Base-by-base conservation (phyloP, 2,797 vertebrate genomes). In the Notolepis coatsorum region DNA sequence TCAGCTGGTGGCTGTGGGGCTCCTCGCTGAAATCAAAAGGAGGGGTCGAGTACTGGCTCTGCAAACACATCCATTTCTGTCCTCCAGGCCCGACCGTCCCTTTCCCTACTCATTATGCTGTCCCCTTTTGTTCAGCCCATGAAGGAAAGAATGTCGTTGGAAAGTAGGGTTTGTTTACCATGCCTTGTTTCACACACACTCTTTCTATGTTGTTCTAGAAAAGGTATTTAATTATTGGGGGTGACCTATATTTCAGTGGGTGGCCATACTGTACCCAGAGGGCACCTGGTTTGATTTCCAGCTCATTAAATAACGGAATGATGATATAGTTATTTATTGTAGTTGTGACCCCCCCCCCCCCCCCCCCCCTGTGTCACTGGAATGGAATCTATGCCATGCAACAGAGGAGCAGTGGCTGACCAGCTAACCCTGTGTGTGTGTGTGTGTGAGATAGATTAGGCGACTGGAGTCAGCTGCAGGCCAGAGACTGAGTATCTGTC, bases 1-100 rank as follows among this genome's bases (percentile, higher is more conserved):
- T 93, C 91, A 92, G 90, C 91, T 93, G 92, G 86, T 89, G 88
- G 84, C 79, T 87, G 79, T 62, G 51, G 75, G 73, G 65, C 77
- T 78, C 71, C 77, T 78, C 71, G 73, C 73, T 80, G 62, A 46
- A 56, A 71, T 75, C 76, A 61, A 85, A 80, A 84, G 85, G 86
- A 77, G 88, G 82, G 86, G 84, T 80, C 65, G 65, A 20, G 61
- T 43, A 61, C 35, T 55, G 74, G 68, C 78, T 80, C 63, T 65
- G 75, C 73, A 51, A 69, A 61, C 78, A 68, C 75, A 75, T 71
- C 62, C 55, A 61, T 76, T 68, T 74, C 56, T 80, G 64, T 67
- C 49, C 31, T 73, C 69, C 65, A n/a, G 48, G 58, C 68, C 73
- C 31, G 31, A 73, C 77, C 73, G 79, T 70, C 79, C 71, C 76